phyloP scores from a whole-genome alignment of 1,140 invertebrate genomes.

The Mamestra configurata region DNA sequence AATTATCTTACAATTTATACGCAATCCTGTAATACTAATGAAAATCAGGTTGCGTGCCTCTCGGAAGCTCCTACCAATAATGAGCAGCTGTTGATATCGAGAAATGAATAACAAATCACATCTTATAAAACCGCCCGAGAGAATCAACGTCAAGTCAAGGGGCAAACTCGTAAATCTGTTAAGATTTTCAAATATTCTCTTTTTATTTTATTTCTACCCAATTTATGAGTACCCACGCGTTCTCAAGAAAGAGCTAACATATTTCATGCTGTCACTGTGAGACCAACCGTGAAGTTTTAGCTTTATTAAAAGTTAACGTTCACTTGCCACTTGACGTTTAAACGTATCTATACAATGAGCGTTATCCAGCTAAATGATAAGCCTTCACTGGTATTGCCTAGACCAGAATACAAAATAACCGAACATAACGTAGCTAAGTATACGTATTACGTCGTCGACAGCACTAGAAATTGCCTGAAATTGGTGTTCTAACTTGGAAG shows the following conservation, averaged over 20 bases:
- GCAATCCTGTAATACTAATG: conserved; percentile 7
- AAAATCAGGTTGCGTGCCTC: too few species aligned
- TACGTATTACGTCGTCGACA: neutral
- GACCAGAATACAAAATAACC: conserved; percentile 6
- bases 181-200: conserved; percentile 57
- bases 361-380: neutral
- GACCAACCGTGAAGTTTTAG: conserved; percentile 62
- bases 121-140: conserved; percentile 19
- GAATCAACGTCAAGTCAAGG: conserved; percentile 29
- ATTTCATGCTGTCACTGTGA: conserved; percentile 67
- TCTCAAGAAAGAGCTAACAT: conserved; percentile 61
- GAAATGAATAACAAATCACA: conserved; percentile 41
- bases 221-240: conserved; percentile 62
- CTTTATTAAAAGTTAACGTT: conserved; percentile 61
- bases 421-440: neutral
- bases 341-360: conserved; percentile 4
- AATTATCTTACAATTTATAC: neutral
- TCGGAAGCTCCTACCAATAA: neutral
- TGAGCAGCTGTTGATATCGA: conserved; percentile 13
- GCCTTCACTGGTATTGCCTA: neutral
- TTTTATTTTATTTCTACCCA: conserved; percentile 53
- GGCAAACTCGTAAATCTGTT: conserved; percentile 55
- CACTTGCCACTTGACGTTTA: conserved; percentile 19
- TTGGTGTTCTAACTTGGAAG: conserved; percentile 48
- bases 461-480: conserved; percentile 36